Percentiles rank a stretch among this genome's conserved stretches.
phyloP scores from a whole-genome alignment of 2,113 vertebrate genomes.

The Machaerirhynchus nigripectus region DNA sequence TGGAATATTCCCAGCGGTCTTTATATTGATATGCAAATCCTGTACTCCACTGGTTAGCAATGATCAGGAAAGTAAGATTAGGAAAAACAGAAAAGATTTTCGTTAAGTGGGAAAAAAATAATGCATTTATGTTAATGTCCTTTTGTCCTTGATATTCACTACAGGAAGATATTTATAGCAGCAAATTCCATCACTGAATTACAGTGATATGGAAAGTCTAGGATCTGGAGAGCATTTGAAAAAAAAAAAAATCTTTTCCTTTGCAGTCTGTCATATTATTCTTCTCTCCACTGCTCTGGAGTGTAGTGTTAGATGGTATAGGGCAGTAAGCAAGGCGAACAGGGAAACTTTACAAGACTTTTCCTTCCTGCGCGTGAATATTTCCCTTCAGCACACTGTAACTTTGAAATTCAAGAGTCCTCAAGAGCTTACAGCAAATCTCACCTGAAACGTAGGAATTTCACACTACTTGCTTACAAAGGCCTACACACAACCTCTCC shows the following conservation, averaged over 20 bases:
- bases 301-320: background rate
- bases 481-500: background rate
- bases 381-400: background rate
- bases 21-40: slow-evolving; percentile 66
- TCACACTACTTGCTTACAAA: slow-evolving; percentile 12
- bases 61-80: slow-evolving; percentile 34
- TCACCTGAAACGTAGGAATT: slow-evolving; percentile 46
- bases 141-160: slow-evolving; percentile 8
- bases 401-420: slow-evolving; percentile 35
- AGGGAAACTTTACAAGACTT: slow-evolving; percentile 13
- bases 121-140: background rate
- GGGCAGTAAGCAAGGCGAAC: background rate
- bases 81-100: slow-evolving; percentile 26
- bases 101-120: slow-evolving; percentile 1
- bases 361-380: background rate
- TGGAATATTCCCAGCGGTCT: slow-evolving; percentile 42
- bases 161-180: background rate
- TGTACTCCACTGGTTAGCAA: slow-evolving; percentile 19
- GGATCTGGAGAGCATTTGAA: background rate
- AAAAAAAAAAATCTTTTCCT: background rate
- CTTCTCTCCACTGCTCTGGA: background rate
- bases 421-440: background rate
- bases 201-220: background rate
- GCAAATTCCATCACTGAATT: background rate
- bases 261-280: background rate